phyloP scores from a whole-genome alignment of 2,113 vertebrate species.

The Ascaphus truei region DNA sequence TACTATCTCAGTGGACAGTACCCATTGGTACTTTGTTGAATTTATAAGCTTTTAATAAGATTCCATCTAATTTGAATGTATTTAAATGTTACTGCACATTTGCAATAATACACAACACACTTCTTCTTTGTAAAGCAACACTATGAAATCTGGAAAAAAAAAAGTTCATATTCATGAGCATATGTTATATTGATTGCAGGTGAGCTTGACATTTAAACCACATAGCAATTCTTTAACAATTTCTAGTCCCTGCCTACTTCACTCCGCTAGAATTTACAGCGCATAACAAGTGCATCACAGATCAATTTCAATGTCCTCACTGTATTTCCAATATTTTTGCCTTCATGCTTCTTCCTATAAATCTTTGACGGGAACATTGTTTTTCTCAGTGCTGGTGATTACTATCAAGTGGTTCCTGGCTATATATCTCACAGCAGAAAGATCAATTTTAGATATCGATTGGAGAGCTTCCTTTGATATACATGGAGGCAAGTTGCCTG shows the following conservation, averaged over 20 bases:
- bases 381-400: background rate
- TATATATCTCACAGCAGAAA: background rate
- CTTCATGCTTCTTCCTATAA: background rate
- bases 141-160: background rate
- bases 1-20: too few relatives aligned
- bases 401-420: background rate
- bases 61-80: too few relatives aligned
- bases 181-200: background rate
- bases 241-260: background rate
- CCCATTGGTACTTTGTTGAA: too few relatives aligned
- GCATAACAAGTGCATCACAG: background rate
- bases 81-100: background rate
- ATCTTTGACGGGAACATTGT: background rate
- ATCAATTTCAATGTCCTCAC: background rate
- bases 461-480: background rate
- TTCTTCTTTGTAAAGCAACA: background rate
- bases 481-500: background rate
- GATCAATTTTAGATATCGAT: background rate
- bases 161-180: background rate
- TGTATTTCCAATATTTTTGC: background rate
- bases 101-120: background rate
- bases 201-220: background rate
- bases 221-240: background rate
- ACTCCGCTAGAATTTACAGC: background rate
- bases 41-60: too few relatives aligned